Base-by-base conservation (phyloP, 2,797 vertebrate genomes). In the Atherinosoma microstoma region DNA sequence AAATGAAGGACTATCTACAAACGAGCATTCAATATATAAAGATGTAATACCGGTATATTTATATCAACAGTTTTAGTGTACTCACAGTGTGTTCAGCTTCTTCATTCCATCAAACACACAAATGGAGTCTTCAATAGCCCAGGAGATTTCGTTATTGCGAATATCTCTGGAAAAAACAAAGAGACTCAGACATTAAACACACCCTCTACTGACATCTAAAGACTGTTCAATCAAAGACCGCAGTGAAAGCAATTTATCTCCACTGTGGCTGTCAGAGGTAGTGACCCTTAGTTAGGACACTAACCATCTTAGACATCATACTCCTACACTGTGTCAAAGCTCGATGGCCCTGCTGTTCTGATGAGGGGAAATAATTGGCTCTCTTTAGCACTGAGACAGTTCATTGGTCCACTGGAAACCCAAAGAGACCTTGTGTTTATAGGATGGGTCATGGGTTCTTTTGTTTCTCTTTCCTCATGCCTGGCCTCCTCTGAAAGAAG, bases 81-180 rank as follows among this genome's bases (percentile, higher is more conserved):
- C 98, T 89, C 93, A 99, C 98, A 99, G 90, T 77, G 95, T 96
- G 90, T 96, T 95, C 82, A 99, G 94, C 87, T 95, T 96, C 88
- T 94, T 91, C 88, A 99, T 97, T 80, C 97, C 97, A 70, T 95
- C 90, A 93, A 99, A 99, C 11, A 96, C 93, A 87, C 98, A 96
- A 67, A 95, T 94, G 62, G 96, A 95, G 92, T 99, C 98, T 91
- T 99, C 98, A 81, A 99, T 98, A 79, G 97, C 97, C 96, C 97
- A 99, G 16, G 96, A 98, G 89, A 99, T 97, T 91, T 97, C 97
- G 80, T 99, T 99, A 90, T 97, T 98, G 84, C 95, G 89, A 82
- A 99, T 93, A 85, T 99, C 96, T 85, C 98, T 99, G 24, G 93
- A 51, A 91, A 91, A 47, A 82, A 79, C 54, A 77, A 83, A 74